phyloP scores from a whole-genome alignment of 2,113 vertebrate genomes.

The Labrus mixtus region DNA sequence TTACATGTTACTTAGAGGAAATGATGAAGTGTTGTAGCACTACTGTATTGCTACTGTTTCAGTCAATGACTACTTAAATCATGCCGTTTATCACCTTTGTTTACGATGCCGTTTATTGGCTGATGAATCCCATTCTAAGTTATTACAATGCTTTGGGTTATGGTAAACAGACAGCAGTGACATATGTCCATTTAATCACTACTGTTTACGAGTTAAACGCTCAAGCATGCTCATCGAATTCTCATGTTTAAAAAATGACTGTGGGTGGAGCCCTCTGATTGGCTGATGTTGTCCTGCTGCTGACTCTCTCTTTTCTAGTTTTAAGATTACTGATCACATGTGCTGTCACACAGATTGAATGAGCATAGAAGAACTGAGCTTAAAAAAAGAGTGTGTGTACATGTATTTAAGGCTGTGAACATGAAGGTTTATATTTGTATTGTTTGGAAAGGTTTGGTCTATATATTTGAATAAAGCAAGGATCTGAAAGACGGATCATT shows the following conservation, averaged over 20 bases:
- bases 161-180: constrained; percentile 10
- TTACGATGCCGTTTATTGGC: neutral
- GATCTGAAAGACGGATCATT: neutral
- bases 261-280: neutral
- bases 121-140: neutral
- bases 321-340: no score
- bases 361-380: no score
- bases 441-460: constrained; percentile 4
- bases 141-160: constrained; percentile 8
- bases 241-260: neutral
- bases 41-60: neutral
- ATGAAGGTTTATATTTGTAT: neutral
- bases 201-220: constrained; percentile 32
- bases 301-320: neutral
- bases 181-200: constrained; percentile 37
- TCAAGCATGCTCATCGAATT: constrained; percentile 13
- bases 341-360: no score
- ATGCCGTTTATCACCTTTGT: constrained; percentile 11
- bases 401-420: constrained; percentile 3
- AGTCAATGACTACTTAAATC: constrained; percentile 2
- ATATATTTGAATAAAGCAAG: constrained; percentile 12
- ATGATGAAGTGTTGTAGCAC: no score
- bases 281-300: neutral
- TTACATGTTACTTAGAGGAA: no score
- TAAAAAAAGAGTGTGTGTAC: neutral